Evolutionary conservation across 2,888 invertebrate species (phyloP).

Genomic region (Sarcophaga caerulescens): DNA sequence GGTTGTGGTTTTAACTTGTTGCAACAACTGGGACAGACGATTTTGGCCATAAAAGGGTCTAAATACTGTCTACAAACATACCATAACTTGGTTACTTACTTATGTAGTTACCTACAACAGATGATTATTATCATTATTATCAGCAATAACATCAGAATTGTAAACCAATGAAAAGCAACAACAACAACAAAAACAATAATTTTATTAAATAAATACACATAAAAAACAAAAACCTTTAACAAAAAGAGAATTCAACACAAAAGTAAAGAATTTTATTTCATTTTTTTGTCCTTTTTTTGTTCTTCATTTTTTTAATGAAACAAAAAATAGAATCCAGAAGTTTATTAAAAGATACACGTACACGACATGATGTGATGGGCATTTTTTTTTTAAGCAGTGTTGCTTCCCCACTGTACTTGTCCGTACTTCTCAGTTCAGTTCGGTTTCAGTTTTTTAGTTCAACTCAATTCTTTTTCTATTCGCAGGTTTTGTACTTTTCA

Average conservation of each 20-base stretch:
- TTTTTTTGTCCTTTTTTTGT: too few relatives aligned
- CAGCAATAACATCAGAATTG: conserved; percentile 29
- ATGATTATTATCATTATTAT: conserved; percentile 54
- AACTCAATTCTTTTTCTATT: conserved; percentile 23
- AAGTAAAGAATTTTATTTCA: conserved; percentile 7
- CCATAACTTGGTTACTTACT: conserved; percentile 20
- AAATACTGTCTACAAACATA: conserved; percentile 24
- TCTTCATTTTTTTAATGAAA: conserved; percentile 27
- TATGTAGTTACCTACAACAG: conserved; percentile 43
- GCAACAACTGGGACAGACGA: conserved; percentile 28
- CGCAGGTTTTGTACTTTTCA: conserved; percentile 32
- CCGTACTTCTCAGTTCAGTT: background rate
- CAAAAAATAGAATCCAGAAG: conserved; percentile 45
- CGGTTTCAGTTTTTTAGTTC: conserved; percentile 28
- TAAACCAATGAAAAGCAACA: background rate
- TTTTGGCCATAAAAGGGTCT: conserved; percentile 6
- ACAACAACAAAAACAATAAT: background rate
- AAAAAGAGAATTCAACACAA: background rate
- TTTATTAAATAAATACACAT: conserved; percentile 50
- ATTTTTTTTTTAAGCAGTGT: conserved; percentile 39
- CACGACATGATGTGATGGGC: conserved; percentile 67
- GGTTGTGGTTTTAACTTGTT: conserved; percentile 34
- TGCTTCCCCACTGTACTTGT: conserved; percentile 1
- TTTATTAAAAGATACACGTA: conserved; percentile 69
- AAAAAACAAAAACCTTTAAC: background rate